phyloP scores from a whole-genome alignment of 2,113 vertebrate species.

The Dasypus novemcinctus region DNA sequence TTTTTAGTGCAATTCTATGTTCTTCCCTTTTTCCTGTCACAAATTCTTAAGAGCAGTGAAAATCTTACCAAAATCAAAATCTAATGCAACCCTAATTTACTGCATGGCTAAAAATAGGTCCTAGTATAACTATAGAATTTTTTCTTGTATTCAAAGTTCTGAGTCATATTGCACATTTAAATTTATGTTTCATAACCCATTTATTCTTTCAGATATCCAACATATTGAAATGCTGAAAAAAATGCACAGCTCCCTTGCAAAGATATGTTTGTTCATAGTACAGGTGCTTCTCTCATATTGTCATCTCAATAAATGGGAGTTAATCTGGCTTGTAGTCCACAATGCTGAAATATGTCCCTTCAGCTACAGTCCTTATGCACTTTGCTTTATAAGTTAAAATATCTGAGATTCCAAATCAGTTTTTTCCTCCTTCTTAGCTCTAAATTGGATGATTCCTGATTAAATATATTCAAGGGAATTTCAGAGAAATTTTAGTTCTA shows the following conservation, averaged over 20 bases:
- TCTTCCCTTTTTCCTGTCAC: neutral
- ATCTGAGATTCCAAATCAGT: neutral
- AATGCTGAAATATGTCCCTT: neutral
- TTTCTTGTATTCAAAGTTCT: neutral
- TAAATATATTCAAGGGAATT: neutral
- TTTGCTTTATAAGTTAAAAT: neutral
- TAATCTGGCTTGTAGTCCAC: accelerated
- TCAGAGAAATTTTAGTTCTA: conserved; percentile 39
- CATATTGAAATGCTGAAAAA: neutral
- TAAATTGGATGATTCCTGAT: neutral
- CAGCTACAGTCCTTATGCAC: neutral
- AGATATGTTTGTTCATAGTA: neutral
- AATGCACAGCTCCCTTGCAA: neutral
- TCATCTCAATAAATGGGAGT: neutral
- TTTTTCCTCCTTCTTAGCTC: neutral
- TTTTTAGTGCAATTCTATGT: neutral
- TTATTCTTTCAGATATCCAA: neutral
- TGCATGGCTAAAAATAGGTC: neutral
- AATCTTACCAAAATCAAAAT: neutral
- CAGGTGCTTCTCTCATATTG: neutral
- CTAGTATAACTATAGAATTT: neutral
- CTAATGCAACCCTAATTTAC: neutral
- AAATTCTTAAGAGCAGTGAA: neutral
- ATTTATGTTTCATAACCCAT: neutral
- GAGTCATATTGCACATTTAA: neutral